phyloP scores from a whole-genome alignment of 1,140 invertebrate species.

The Acyrthosiphon pisum region DNA sequence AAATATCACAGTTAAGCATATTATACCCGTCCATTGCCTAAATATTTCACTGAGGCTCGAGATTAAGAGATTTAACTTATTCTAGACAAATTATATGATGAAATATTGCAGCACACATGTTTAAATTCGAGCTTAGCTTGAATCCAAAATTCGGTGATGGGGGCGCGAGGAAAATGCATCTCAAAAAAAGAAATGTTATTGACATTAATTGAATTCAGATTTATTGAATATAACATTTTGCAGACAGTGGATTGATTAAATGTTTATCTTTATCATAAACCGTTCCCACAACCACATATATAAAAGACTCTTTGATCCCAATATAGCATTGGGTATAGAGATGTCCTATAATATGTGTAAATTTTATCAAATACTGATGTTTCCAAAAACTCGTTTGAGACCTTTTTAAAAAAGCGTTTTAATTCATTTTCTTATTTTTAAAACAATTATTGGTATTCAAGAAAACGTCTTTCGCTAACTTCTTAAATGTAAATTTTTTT shows the following conservation, averaged over 20 bases:
- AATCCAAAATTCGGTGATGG: too few relatives aligned
- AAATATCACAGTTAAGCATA: too few relatives aligned
- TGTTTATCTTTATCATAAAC: neutral
- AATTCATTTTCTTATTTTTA: neutral
- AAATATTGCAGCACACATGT: too few relatives aligned
- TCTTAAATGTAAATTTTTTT: neutral
- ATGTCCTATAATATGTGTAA: neutral
- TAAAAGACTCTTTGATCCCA: neutral
- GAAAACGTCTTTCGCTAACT: neutral
- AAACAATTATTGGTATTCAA: neutral
- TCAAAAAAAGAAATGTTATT: too few relatives aligned
- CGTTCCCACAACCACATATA: neutral
- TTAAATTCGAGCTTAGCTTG: too few relatives aligned
- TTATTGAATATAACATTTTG: neutral
- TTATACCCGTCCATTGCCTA: too few relatives aligned
- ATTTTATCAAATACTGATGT: too few relatives aligned
- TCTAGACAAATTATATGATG: too few relatives aligned
- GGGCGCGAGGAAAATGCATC: too few relatives aligned
- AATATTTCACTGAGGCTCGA: too few relatives aligned
- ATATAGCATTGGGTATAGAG: neutral
- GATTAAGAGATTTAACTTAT: too few relatives aligned
- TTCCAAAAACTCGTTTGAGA: neutral
- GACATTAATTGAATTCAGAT: too few relatives aligned
- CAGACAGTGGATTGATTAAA: neutral
- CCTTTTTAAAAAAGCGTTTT: neutral